phyloP scores from a whole-genome alignment of 2,888 invertebrate genomes.

The Ormyrus labotus region DNA sequence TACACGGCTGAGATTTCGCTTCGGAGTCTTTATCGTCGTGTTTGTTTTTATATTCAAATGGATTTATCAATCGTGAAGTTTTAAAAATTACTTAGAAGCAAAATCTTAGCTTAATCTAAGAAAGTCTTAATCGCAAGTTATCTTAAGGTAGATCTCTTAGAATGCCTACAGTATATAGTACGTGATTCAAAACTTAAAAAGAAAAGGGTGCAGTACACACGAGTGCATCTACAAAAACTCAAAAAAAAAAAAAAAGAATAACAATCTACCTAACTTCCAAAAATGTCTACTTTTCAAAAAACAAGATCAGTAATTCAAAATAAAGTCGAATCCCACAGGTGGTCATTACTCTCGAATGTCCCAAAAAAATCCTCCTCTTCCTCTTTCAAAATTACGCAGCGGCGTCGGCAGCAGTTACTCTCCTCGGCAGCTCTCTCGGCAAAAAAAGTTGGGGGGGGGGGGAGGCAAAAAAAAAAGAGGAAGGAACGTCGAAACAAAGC shows the following conservation, averaged over 20 bases:
- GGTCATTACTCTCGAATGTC: constrained; percentile 6
- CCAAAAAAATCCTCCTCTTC: neutral
- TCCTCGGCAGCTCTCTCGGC: neutral
- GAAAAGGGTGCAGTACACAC: constrained; percentile 36
- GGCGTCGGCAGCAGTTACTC: neutral
- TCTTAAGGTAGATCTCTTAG: neutral
- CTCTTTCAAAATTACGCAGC: neutral
- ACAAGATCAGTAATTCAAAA: neutral
- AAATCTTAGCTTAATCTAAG: neutral
- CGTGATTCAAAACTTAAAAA: constrained; percentile 20
- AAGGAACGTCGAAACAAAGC: constrained; percentile 24
- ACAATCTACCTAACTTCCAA: constrained; percentile 12
- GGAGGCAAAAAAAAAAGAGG: neutral
- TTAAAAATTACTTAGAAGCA: neutral
- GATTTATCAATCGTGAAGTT: no score
- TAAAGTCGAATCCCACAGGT: constrained; percentile 27
- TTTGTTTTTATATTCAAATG: constrained; percentile 25
- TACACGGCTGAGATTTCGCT: neutral
- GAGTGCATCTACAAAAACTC: constrained; percentile 1
- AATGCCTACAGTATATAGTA: neutral
- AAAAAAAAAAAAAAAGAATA: neutral
- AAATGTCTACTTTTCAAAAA: neutral
- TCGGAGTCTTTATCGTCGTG: constrained; percentile 29
- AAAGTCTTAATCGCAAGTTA: neutral
- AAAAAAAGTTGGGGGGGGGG: neutral